Percentiles rank a stretch among this genome's conserved stretches.
phyloP scores from a whole-genome alignment of 2,888 invertebrate species.

The Nycteola revayana region DNA sequence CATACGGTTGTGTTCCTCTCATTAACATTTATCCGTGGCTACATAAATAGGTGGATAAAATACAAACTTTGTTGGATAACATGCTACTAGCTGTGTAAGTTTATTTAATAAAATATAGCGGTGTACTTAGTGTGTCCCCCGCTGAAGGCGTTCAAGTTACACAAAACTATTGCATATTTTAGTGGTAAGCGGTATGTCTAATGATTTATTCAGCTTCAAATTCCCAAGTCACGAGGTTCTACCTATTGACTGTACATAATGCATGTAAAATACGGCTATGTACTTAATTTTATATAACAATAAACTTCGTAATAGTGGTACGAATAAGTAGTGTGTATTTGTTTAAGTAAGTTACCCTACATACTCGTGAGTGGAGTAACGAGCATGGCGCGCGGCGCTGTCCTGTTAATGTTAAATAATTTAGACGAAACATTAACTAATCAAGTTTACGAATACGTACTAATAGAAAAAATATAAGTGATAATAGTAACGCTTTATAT shows the following conservation, averaged over 20 bases:
- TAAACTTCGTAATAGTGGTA: too few relatives aligned
- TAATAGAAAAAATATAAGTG: too few relatives aligned
- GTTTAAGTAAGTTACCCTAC: too few relatives aligned
- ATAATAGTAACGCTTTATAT: too few relatives aligned
- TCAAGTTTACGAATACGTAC: too few relatives aligned
- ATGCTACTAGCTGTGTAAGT: slow-evolving; percentile 52
- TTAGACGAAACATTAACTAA: too few relatives aligned
- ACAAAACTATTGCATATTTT: slow-evolving; percentile 79
- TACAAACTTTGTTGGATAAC: slow-evolving; percentile 60
- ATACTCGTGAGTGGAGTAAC: too few relatives aligned
- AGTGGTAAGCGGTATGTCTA: slow-evolving; percentile 65
- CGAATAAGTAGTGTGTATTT: too few relatives aligned
- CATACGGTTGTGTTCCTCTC: slow-evolving; percentile 45
- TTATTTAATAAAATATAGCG: slow-evolving; percentile 74
- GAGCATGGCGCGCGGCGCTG: too few relatives aligned
- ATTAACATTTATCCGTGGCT: slow-evolving; percentile 63
- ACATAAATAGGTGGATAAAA: slow-evolving; percentile 57
- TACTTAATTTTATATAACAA: slow-evolving; percentile 21
- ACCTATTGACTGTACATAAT: slow-evolving; percentile 66
- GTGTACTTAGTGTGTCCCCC: slow-evolving; percentile 57
- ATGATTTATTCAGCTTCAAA: slow-evolving; percentile 76
- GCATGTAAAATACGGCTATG: slow-evolving; percentile 52
- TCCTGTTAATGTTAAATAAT: too few relatives aligned
- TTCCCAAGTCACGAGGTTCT: slow-evolving; percentile 65
- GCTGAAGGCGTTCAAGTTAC: slow-evolving; percentile 72